Base-by-base conservation (phyloP, 2,888 invertebrate species). In the Eristalis pertinax region DNA sequence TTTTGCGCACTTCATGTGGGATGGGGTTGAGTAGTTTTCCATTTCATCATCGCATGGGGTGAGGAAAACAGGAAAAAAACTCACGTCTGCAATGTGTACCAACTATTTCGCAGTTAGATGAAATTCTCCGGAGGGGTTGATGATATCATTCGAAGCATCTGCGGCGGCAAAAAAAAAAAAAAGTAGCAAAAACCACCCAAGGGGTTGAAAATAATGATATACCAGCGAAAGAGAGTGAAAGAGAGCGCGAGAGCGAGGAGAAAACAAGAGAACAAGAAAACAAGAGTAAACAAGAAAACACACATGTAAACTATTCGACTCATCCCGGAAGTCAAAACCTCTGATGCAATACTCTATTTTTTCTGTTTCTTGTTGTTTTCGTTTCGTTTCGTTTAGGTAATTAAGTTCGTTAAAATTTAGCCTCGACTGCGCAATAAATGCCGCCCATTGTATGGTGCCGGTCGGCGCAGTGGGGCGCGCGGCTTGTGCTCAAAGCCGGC, bases 41-140 rank as follows among this genome's bases (percentile, higher is more conserved):
- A 76, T 65, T 76, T 32, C 77, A 72, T 64, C 58, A 58, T 29
- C 41, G 10, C 56, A 26, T 15, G 60, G 60, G 60, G n/a, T 38
- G n/a, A 24, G 56, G 19, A 70, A 68, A 75, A 35, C 13, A 19
- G 19, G n/a, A 7, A 19, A 19, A n/a, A 19, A 43, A 13, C 65
- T 74, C 19, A 10, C 19, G 65, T 38, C 32, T 65, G 50, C 77
- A 69, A 69, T 50, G 24, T 60, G 35, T 58, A 10, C 41, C 56
- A 65, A 35, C 50, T 84, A 80, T 75, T 70, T 84, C 78, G 84
- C 67, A 76, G 70, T 75, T 65, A 56, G n/a, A 58, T 68, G 67
- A 65, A 82, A 69, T 29, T 10, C 64, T 11, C 60, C 29, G 60
- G 74, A 56, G 72, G 63, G 72, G 72, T 41, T 50, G 60, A 75